A percentile compares a stretch with the other conserved stretches of the same genome.
Evolutionary conservation across 2,113 vertebrate species (phyloP).

Genomic region (Carlito syrichta): DNA sequence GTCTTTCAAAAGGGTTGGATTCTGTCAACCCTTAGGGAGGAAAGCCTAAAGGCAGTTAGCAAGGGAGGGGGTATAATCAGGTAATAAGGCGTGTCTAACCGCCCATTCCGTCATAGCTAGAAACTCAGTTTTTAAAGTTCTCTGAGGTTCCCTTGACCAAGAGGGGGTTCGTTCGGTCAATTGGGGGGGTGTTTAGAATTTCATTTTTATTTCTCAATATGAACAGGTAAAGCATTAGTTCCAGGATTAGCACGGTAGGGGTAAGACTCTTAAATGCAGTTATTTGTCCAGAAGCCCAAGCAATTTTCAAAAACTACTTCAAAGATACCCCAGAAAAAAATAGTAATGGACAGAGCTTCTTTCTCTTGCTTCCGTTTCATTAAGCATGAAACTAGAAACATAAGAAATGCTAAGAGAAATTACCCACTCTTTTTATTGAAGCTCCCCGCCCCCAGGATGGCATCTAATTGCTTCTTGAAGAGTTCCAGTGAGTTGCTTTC

Average conservation of each 20-base stretch:
- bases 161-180: too few species aligned
- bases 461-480: slow-evolving; percentile 39
- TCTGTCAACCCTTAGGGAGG: too few species aligned
- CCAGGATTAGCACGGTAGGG: not conserved
- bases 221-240: slow-evolving; percentile 37
- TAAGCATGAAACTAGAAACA: slow-evolving; percentile 50
- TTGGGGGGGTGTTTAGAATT: too few species aligned
- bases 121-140: too few species aligned
- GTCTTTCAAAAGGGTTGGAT: too few species aligned
- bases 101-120: too few species aligned
- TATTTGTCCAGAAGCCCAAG: slow-evolving; percentile 27
- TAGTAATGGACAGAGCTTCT: slow-evolving; percentile 50
- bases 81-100: too few species aligned
- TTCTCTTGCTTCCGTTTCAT: slow-evolving; percentile 58
- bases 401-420: slow-evolving; percentile 52
- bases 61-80: too few species aligned
- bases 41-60: too few species aligned
- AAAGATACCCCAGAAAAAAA: not conserved
- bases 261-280: not conserved
- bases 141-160: too few species aligned
- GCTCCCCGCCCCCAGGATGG: slow-evolving; percentile 9
- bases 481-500: slow-evolving; percentile 29
- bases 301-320: slow-evolving; percentile 48
- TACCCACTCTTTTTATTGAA: slow-evolving; percentile 53
- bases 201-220: too few species aligned